A percentile compares a stretch with the other conserved stretches of the same genome.
Conservation (phyloP, 2,888 invertebrate genomes). For the Octodonta nipae region DNA sequence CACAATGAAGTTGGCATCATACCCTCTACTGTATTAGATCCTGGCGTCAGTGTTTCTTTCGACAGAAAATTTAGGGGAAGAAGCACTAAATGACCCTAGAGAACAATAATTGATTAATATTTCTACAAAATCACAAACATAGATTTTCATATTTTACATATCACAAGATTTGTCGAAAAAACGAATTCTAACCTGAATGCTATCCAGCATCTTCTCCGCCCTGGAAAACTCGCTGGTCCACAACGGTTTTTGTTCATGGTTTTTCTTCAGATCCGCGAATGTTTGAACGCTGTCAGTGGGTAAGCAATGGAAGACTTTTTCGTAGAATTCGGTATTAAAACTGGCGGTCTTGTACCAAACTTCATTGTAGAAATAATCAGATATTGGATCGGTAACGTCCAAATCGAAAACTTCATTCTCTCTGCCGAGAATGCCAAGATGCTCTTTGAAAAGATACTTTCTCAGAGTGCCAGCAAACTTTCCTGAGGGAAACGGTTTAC, state of each 20-base stretch:
- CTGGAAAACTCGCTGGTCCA: constrained; percentile 57
- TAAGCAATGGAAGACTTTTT: constrained; percentile 80
- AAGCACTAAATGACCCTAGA: constrained; percentile 74
- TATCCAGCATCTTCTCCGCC: constrained; percentile 58
- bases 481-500: constrained; percentile 67
- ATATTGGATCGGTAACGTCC: constrained; percentile 67
- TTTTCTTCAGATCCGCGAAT: constrained; percentile 63
- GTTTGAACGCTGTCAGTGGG: constrained; percentile 72
- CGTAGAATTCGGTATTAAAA: constrained; percentile 77
- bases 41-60: constrained; percentile 73
- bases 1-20: constrained; percentile 85
- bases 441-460: constrained; percentile 78
- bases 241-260: constrained; percentile 60
- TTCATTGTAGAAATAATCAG: constrained; percentile 68
- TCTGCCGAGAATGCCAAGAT: constrained; percentile 58
- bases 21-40: constrained; percentile 73
- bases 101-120: constrained; percentile 6
- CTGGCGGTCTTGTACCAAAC: constrained; percentile 71
- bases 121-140: too few relatives aligned
- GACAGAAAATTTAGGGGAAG: constrained; percentile 81
- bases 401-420: constrained; percentile 33
- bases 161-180: constrained; percentile 7
- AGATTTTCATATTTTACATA: too few relatives aligned
- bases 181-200: constrained; percentile 59
- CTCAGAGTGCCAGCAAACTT: constrained; percentile 75